Evolutionary conservation across 2,797 vertebrate species (phyloP), one percentile per base, ranked within the genome.

Genomic region (Lateolabrax maculatus): DNA sequence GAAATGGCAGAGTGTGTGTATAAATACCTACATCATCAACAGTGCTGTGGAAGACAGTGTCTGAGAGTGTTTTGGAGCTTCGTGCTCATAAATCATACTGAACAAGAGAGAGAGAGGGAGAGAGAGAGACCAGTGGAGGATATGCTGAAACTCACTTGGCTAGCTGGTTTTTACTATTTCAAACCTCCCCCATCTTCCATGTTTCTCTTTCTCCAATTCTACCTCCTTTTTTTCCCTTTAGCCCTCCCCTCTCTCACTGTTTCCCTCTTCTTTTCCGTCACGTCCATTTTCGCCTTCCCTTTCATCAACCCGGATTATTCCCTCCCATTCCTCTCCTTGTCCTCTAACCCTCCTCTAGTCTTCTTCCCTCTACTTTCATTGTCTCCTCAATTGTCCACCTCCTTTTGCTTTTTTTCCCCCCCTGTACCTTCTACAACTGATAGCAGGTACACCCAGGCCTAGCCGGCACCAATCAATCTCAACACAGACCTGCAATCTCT

Each of bases 81-180:
- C 71, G 52, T 10, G 70, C 80, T 87, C 88, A 92, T 93, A 91
- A 92, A 93, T 93, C 91, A 90, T 71, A 73, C 63, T 67, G 75
- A 83, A 77, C 16, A 3, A 73, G 80, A 77, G 51, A 52, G 51
- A 46, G 84, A 69, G 66, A 21, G 25, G 36, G 64, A 70, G 51
- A 34, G 61, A 56, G 60, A 56, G 58, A 44, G 68, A 63, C 43
- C 53, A 67, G 9, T 15, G 41, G 46, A 74, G 75, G 68, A 77
- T 70, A 18, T 23, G 73, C 37, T 61, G 65, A 74, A 85, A 72
- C 67, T 82, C 49, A 78, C 73, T 79, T 66, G 53, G 64, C 52
- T 23, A 25, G 72, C 69, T 72, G 44, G 29, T 83, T 85, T 84
- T 72, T 55, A 79, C 57, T 52, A 68, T 84, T 84, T 88, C 75